Evolutionary conservation across 2,888 invertebrate species (phyloP).

Genomic region (Tryphoninae sp.): DNA sequence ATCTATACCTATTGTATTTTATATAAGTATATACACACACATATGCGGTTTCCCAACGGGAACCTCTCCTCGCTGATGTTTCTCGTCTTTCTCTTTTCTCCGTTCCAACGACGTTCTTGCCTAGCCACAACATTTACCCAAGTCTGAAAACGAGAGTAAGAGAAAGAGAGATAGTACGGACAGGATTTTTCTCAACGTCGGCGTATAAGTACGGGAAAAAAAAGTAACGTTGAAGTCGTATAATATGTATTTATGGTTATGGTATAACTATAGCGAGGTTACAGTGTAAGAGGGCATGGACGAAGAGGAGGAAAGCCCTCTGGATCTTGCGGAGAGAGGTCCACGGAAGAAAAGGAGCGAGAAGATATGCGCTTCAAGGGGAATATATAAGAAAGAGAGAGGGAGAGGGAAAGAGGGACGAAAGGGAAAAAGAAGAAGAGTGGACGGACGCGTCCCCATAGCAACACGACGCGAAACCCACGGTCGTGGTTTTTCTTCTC

Average conservation of each 20-base stretch:
- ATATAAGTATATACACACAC: background rate
- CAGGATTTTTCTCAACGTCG: constrained; percentile 52
- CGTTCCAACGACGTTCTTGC: constrained; percentile 5
- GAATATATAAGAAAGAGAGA: constrained; percentile 11
- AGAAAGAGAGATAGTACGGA: background rate
- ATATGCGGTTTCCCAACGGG: background rate
- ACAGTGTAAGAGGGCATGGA: constrained; percentile 19
- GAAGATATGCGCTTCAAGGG: constrained; percentile 42
- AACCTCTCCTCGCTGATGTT: background rate
- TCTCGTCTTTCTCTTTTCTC: background rate
- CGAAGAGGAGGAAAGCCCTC: constrained; percentile 29
- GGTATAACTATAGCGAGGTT: background rate
- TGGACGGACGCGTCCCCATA: constrained; percentile 63
- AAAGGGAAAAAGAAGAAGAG: constrained; percentile 52
- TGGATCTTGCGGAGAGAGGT: constrained; percentile 24
- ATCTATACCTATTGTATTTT: background rate
- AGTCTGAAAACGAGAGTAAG: constrained; percentile 33
- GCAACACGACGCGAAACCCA: constrained; percentile 63
- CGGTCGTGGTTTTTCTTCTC: constrained; percentile 56
- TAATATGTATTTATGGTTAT: background rate
- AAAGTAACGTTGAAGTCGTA: constrained; percentile 10
- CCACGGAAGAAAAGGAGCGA: constrained; percentile 25
- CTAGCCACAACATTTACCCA: constrained; percentile 40
- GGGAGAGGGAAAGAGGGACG: constrained; percentile 33
- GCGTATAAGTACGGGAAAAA: background rate